Percentiles rank a stretch among this genome's conserved stretches.
These are phyloP conservation scores for Podargus strigoides DNA, from an alignment of 2,797 vertebrate genomes.

Conservation along the genomic window DNA sequence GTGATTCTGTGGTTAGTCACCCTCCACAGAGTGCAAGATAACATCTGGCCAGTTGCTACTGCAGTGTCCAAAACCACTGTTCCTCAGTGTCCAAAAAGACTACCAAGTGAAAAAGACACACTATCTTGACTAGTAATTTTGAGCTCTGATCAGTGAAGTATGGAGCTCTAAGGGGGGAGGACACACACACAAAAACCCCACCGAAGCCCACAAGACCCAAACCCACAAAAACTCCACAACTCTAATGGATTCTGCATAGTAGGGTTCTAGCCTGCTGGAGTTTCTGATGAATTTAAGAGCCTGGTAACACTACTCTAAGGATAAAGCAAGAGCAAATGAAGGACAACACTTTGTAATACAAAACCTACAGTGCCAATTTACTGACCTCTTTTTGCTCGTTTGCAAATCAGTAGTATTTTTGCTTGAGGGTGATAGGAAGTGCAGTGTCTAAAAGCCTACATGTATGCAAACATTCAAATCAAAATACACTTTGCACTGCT, in stretches of 20 bases:
- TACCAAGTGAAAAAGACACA: not conserved
- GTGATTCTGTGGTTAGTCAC: not conserved
- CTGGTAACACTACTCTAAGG: not conserved
- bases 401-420: not conserved
- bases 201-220: not conserved
- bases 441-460: not conserved
- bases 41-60: not conserved
- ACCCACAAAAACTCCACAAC: fast-evolving
- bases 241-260: not conserved
- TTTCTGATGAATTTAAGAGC: not conserved
- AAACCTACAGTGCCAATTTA: not conserved
- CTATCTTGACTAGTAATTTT: not conserved
- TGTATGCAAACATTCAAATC: not conserved
- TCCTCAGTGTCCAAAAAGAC: not conserved
- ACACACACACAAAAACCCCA: not conserved
- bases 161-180: too few species aligned
- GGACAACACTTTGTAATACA: not conserved
- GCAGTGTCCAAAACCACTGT: too few species aligned
- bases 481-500: not conserved
- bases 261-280: not conserved
- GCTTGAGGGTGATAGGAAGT: not conserved
- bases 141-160: not conserved
- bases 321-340: conserved; percentile 42
- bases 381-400: conserved; percentile 4
- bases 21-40: not conserved